These are phyloP conservation scores for Odontocolon sp. DNA, from an alignment of 2,888 invertebrate genomes.

Conservation along the genomic window DNA sequence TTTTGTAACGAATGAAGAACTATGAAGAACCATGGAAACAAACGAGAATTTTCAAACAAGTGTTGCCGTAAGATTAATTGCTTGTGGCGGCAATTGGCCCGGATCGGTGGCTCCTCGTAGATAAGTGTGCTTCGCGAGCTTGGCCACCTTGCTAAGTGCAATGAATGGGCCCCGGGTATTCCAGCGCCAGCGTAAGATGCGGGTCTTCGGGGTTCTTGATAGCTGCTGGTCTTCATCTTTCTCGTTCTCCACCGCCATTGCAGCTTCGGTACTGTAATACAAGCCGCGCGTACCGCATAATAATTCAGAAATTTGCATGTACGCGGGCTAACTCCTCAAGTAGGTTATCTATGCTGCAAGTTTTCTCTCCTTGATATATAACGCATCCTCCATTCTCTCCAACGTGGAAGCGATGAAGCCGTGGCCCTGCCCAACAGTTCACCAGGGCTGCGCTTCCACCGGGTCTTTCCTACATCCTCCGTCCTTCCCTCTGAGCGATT, in stretches of 20 bases:
- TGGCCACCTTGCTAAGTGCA: slow-evolving; percentile 60
- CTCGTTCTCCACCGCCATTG: slow-evolving; percentile 17
- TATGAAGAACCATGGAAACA: slow-evolving; percentile 4
- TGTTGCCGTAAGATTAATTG: slow-evolving; percentile 62
- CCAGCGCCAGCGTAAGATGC: slow-evolving; percentile 27
- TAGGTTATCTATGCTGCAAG: slow-evolving; percentile 81
- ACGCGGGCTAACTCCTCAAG: slow-evolving; percentile 81
- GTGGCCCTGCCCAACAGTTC: slow-evolving; percentile 1
- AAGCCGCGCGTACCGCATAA: slow-evolving; percentile 73
- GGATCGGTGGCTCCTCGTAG: slow-evolving; percentile 64
- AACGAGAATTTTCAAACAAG: slow-evolving; percentile 37
- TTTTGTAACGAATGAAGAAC: too few relatives aligned
- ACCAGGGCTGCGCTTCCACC: slow-evolving; percentile 56
- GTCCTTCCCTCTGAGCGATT: slow-evolving; percentile 18
- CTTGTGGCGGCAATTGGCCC: slow-evolving; percentile 61
- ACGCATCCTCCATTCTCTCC: slow-evolving; percentile 58
- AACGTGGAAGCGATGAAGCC: slow-evolving; percentile 17
- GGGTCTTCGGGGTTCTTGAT: background rate
- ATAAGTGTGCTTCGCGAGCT: slow-evolving; percentile 59
- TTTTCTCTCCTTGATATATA: slow-evolving; percentile 72
- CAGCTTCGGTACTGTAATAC: slow-evolving; percentile 50
- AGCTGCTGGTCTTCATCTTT: slow-evolving; percentile 15
- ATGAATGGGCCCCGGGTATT: slow-evolving; percentile 59
- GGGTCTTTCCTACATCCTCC: slow-evolving; percentile 37
- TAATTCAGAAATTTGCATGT: slow-evolving; percentile 81